These are phyloP conservation scores for Leptatherina wallacei DNA, from an alignment of 2,797 vertebrate species.

Conservation along the genomic window DNA sequence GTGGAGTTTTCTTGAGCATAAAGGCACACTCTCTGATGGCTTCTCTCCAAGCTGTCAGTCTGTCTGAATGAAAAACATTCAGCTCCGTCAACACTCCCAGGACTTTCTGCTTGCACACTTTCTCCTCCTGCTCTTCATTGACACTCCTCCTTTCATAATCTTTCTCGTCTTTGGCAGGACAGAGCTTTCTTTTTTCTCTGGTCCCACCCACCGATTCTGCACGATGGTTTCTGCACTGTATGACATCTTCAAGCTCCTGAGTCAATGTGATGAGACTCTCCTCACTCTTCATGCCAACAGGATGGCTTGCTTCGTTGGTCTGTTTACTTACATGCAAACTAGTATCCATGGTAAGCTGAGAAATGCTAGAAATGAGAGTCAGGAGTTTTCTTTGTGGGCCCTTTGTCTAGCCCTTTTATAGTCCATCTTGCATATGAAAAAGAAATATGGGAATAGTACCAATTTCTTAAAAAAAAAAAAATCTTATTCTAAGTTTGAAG, in stretches of 20 bases:
- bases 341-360: constrained; percentile 24
- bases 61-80: constrained; percentile 54
- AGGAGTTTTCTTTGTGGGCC: neutral
- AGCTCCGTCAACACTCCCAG: constrained; percentile 62
- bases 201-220: neutral
- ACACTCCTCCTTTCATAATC: constrained; percentile 10
- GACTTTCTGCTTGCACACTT: constrained; percentile 41
- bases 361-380: constrained; percentile 19
- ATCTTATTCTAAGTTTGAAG: constrained; percentile 21
- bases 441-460: neutral
- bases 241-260: constrained; percentile 42
- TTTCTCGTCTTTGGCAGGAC: constrained; percentile 12
- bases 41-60: constrained; percentile 61
- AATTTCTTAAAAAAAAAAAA: neutral
- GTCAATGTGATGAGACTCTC: constrained; percentile 36
- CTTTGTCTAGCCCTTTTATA: neutral
- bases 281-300: constrained; percentile 29
- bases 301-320: constrained; percentile 45
- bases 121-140: constrained; percentile 8
- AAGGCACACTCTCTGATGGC: constrained; percentile 37
- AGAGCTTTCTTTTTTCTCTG: constrained; percentile 18
- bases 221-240: constrained; percentile 8
- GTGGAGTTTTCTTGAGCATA: constrained; percentile 24
- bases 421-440: constrained; percentile 2
- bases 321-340: constrained; percentile 23